phyloP scores from a whole-genome alignment of 1,140 invertebrate species.

The Hyposmocoma kahamanoa region DNA sequence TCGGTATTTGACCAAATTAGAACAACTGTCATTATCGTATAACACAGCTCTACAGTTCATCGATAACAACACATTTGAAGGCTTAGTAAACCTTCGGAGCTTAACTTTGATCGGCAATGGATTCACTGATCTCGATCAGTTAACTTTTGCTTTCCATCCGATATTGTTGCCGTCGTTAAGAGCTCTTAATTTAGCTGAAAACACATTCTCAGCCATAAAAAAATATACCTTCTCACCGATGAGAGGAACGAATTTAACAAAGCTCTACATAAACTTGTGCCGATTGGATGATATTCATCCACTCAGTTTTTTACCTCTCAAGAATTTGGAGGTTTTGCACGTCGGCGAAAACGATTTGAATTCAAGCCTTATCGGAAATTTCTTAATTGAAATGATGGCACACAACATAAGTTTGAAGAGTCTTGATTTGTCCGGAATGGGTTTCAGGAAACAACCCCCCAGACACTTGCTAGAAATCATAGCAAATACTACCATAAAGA shows the following conservation, averaged over 20 bases:
- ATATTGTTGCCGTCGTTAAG: conserved; percentile 43
- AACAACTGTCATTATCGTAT: conserved; percentile 56
- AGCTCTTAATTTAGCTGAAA: conserved; percentile 56
- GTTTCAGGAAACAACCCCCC: conserved; percentile 66
- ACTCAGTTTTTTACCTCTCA: conserved; percentile 58
- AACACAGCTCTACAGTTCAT: conserved; percentile 38
- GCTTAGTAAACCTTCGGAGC: conserved; percentile 49
- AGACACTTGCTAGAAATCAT: conserved; percentile 60
- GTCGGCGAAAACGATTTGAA: conserved; percentile 72
- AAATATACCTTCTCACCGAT: conserved; percentile 50
- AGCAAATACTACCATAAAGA: conserved; percentile 63
- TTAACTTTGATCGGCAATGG: conserved; percentile 65
- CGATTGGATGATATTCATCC: conserved; percentile 69
- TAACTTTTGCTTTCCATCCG: conserved; percentile 42
- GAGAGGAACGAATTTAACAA: conserved; percentile 36
- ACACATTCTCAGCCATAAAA: conserved; percentile 45
- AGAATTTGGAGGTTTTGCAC: conserved; percentile 55
- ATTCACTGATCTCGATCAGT: conserved; percentile 41
- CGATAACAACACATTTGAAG: conserved; percentile 40
- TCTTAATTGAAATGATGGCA: conserved; percentile 48
- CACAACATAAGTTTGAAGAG: conserved; percentile 52
- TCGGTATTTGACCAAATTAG: conserved; percentile 40
- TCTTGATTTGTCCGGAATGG: conserved; percentile 69
- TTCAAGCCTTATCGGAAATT: conserved; percentile 45
- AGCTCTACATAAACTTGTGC: conserved; percentile 68